Conservation (phyloP, 1,140 invertebrate species). For the Neodiprion lecontei region DNA sequence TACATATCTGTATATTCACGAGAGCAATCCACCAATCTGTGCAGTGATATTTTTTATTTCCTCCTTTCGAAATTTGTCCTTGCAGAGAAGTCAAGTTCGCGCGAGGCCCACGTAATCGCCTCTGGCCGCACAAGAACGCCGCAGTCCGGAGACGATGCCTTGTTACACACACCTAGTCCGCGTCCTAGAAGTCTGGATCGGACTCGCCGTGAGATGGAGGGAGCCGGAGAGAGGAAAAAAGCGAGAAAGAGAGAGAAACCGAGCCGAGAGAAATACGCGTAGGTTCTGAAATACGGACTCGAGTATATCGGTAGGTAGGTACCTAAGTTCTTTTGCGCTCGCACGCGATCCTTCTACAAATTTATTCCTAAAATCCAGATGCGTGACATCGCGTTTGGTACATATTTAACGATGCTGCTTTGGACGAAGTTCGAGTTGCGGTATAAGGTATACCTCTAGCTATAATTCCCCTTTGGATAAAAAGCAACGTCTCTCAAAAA, state of each 20-base stretch:
- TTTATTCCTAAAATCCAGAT: no score
- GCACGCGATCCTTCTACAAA: no score
- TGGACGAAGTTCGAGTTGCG: no score
- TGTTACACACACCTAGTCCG: slow-evolving; percentile 8
- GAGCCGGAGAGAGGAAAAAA: slow-evolving; percentile 10
- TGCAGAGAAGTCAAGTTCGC: slow-evolving; percentile 57
- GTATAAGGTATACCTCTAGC: no score
- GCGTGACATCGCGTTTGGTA: no score
- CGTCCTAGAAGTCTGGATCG: not conserved
- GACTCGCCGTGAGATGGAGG: not conserved
- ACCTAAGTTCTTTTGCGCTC: no score
- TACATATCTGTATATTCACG: no score
- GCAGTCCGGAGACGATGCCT: not conserved
- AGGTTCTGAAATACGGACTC: not conserved
- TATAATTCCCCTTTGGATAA: no score
- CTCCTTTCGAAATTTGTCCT: slow-evolving; percentile 62
- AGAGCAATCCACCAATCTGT: not conserved
- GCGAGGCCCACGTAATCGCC: slow-evolving; percentile 45
- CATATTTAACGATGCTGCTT: no score
- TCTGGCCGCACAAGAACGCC: not conserved
- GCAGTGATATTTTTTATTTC: slow-evolving; percentile 47
- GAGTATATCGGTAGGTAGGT: no score
- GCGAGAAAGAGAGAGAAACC: slow-evolving; percentile 17
- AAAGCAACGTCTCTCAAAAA: no score
- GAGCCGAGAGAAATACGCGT: slow-evolving; percentile 2